Evolutionary conservation across 2,888 invertebrate genomes (phyloP).

Genomic region (Venustoraphidia nigricollis): DNA sequence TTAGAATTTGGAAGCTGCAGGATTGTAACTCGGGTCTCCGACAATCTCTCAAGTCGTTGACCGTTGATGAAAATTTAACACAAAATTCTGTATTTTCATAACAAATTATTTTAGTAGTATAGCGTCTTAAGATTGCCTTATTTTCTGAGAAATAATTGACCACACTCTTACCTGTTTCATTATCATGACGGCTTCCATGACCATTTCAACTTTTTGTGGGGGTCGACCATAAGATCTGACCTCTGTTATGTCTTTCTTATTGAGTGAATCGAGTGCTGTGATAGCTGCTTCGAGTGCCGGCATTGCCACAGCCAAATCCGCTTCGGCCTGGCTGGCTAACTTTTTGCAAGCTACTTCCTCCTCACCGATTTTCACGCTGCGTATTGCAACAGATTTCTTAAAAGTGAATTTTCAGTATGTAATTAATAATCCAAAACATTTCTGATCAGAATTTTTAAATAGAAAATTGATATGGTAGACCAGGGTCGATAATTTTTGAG

Average conservation of each 20-base stretch:
- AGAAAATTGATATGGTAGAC: no score
- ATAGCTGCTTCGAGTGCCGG: conserved; percentile 78
- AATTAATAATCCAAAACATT: background rate
- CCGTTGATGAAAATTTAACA: no score
- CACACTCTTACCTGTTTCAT: conserved; percentile 41
- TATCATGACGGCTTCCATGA: conserved; percentile 81
- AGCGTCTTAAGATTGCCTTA: no score
- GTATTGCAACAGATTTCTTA: conserved; percentile 53
- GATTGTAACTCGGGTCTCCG: no score
- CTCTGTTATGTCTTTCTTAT: conserved; percentile 78
- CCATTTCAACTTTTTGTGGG: conserved; percentile 75
- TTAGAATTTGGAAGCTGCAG: no score
- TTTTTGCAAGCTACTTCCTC: conserved; percentile 71
- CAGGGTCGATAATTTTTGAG: no score
- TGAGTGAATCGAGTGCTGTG: conserved; percentile 59
- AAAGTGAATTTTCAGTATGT: conserved; percentile 6
- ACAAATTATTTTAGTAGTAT: no score
- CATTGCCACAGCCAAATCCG: conserved; percentile 72
- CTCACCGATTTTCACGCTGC: conserved; percentile 56
- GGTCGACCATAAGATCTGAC: conserved; percentile 82
- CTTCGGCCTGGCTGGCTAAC: conserved; percentile 66
- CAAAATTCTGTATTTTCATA: no score
- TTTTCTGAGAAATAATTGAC: background rate
- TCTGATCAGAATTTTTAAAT: background rate
- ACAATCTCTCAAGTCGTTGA: no score